phyloP scores from a whole-genome alignment of 2,113 vertebrate genomes.

The Pterocles orientalis region DNA sequence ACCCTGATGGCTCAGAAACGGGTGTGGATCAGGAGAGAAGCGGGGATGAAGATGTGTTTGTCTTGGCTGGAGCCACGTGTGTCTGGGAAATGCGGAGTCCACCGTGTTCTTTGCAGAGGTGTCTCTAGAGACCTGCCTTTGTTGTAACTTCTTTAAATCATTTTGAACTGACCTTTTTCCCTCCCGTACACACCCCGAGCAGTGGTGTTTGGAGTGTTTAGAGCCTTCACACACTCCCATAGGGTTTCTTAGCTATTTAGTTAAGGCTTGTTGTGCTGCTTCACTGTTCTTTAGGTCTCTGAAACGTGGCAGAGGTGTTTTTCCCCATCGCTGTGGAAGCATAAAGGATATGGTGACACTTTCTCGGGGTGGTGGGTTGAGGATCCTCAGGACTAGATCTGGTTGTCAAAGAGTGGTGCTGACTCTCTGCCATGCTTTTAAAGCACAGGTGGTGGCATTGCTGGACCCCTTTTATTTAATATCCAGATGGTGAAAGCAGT shows the following conservation, averaged over 20 bases:
- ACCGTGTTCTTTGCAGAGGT: background rate
- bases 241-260: background rate
- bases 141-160: background rate
- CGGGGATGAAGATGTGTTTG: background rate
- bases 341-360: rapidly evolving
- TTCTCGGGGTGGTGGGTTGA: background rate
- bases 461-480: background rate
- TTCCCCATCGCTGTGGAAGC: background rate
- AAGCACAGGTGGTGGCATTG: background rate
- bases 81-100: rapidly evolving
- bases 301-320: background rate
- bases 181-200: background rate
- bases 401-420: background rate
- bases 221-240: background rate
- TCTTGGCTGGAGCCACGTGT: rapidly evolving
- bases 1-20: no score
- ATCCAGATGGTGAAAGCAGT: background rate
- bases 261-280: background rate
- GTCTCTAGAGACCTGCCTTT: background rate
- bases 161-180: background rate
- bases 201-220: rapidly evolving
- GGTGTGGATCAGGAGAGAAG: background rate
- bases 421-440: background rate
- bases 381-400: background rate
- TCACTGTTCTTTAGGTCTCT: background rate